A percentile compares a stretch with the other conserved stretches of the same genome.
Evolutionary conservation across 2,113 vertebrate genomes (phyloP).

Genomic region (Clinocottus analis): DNA sequence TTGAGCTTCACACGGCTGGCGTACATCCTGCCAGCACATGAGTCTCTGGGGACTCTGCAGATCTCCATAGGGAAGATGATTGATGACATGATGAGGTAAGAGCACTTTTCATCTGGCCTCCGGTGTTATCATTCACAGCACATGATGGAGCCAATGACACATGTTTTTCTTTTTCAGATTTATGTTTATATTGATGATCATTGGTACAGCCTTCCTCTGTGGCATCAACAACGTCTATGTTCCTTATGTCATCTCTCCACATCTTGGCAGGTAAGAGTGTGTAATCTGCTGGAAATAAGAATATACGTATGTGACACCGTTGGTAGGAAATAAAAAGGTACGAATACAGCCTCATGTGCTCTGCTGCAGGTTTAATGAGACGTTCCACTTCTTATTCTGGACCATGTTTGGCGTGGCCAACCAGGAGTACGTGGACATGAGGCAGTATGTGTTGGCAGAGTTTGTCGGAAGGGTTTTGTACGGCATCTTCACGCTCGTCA

Average conservation of each 20-base stretch:
- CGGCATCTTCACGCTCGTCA: slow-evolving; percentile 90
- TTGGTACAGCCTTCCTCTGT: slow-evolving; percentile 91
- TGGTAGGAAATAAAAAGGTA: background rate
- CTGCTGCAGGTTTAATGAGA: slow-evolving; percentile 88
- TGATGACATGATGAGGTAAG: slow-evolving; percentile 91
- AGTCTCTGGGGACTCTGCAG: slow-evolving; percentile 91
- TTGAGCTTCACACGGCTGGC: slow-evolving; percentile 92
- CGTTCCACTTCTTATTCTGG: slow-evolving; percentile 93
- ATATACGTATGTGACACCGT: background rate
- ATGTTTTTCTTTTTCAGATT: slow-evolving; percentile 78
- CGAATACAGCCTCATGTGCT: background rate
- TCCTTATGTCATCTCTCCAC: slow-evolving; percentile 85
- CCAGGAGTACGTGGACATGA: slow-evolving; percentile 88
- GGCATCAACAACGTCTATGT: slow-evolving; percentile 94
- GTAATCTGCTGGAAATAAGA: background rate
- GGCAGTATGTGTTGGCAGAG: slow-evolving; percentile 85
- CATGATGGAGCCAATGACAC: background rate
- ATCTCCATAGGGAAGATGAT: slow-evolving; percentile 95
- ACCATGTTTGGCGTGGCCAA: slow-evolving; percentile 92
- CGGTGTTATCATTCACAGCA: background rate
- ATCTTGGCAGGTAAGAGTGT: slow-evolving; percentile 86
- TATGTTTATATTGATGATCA: slow-evolving; percentile 95
- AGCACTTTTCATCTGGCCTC: background rate
- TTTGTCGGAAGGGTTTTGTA: slow-evolving; percentile 88
- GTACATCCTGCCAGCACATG: slow-evolving; percentile 91